Evolutionary conservation across 2,888 invertebrate genomes (phyloP), one percentile per base, ranked within the genome.

Genomic region (Amphipyra tragopoginis): DNA sequence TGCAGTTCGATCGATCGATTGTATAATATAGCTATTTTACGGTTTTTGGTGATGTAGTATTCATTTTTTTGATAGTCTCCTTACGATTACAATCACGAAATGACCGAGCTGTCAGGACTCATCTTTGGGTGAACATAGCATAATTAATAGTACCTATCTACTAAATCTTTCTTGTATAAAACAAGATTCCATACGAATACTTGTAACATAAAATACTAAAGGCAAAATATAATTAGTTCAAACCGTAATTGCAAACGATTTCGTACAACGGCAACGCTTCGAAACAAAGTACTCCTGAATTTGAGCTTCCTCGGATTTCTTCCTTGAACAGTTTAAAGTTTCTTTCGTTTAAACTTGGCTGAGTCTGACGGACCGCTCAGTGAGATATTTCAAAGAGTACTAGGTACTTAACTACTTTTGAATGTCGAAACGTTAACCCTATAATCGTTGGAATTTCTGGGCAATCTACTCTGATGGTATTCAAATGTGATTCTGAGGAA

Each of bases 261-360:
- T 26, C 5, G 11, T 44, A 36, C n/a, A 34, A 66, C 42, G 11
- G 33, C n/a, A 34, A 66, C 42, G 11, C 10, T 55, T 11, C 8
- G 8, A 4, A 54, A 51, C 43, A 66, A 57, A 51, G 13, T 34
- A 39, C 6, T n/a, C 3, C 2, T 7, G 44, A 50, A 61, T 51
- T 53, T 47, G 53, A 70, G 71, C 56, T 47, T 13, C n/a, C 45
- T 57, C 56, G 50, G 36, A 53, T 57, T 65, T 51, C 50, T 54
- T 57, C 39, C 36, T 26, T 8, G 29, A 47, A 54, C 45, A 34
- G 49, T 45, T 49, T 52, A 39, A 61, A 61, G 36, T 55, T 69
- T 42, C 52, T 42, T 59, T 43, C 15, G 13, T 57, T 54, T 33
- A 52, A 67, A 63, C 26, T 63, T 52, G 5, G 34, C 15, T 43